Percentiles rank a stretch among this genome's conserved stretches.
Evolutionary conservation across 2,113 vertebrate genomes (phyloP).

Genomic region (Urocolius indicus): DNA sequence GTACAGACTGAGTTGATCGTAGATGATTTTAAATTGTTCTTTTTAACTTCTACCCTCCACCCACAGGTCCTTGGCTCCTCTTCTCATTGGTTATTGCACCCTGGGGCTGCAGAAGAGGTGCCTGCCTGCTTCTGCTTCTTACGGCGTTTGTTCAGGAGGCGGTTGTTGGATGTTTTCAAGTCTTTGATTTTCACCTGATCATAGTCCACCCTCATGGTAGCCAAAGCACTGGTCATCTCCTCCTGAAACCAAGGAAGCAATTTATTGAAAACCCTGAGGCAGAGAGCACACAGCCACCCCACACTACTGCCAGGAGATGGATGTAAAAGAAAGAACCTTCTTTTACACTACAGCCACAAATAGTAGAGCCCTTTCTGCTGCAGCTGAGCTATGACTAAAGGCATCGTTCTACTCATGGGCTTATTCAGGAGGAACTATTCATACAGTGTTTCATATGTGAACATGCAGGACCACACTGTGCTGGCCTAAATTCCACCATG

Average conservation of each 20-base stretch:
- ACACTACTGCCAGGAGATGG: background rate
- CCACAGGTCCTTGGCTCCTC: background rate
- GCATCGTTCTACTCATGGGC: background rate
- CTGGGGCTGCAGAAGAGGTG: constrained; percentile 71
- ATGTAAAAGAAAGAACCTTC: background rate
- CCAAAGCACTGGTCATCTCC: constrained; percentile 97
- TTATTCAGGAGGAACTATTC: background rate
- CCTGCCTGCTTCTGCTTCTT: constrained; percentile 89
- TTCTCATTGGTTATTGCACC: constrained; percentile 86
- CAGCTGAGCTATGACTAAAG: background rate
- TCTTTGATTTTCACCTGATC: constrained; percentile 98
- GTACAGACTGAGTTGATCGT: background rate
- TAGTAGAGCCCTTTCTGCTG: background rate
- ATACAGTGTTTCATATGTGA: background rate
- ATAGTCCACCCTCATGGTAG: constrained; percentile 97
- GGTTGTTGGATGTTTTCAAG: constrained; percentile 94
- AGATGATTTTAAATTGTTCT: background rate
- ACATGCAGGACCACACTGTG: fast-evolving
- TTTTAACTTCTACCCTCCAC: background rate
- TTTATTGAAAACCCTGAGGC: background rate
- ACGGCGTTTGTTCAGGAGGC: constrained; percentile 93
- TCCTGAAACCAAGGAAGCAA: constrained; percentile 79
- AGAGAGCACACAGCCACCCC: background rate
- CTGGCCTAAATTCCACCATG: background rate
- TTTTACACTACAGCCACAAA: background rate